These are phyloP conservation scores for Tamandua tetradactyla DNA, from an alignment of 2,797 vertebrate species.

Conservation along the genomic window DNA sequence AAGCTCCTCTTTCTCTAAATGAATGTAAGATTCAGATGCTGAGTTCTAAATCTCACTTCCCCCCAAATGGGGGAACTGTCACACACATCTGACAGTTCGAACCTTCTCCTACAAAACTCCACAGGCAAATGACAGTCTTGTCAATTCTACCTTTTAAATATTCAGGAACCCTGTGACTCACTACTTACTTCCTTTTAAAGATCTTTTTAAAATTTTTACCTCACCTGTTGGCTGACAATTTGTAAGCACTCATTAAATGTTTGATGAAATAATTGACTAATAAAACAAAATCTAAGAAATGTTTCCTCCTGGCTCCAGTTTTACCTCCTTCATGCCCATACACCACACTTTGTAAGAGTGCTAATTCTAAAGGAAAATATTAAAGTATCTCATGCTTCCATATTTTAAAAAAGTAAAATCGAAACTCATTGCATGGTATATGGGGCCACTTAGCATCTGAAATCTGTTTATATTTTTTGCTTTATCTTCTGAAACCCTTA, in stretches of 20 bases:
- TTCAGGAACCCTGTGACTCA: not conserved
- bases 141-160: not conserved
- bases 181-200: not conserved
- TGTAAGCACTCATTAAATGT: not conserved
- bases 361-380: not conserved
- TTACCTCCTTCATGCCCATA: not conserved
- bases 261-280: not conserved
- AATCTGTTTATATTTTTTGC: not conserved
- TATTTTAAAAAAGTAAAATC: constrained; percentile 2
- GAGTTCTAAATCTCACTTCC: not conserved
- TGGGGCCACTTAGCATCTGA: not conserved
- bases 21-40: not conserved
- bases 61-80: not conserved
- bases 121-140: not conserved
- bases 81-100: not conserved
- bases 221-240: not conserved
- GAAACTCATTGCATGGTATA: not conserved
- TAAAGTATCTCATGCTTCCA: not conserved
- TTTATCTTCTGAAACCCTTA: not conserved
- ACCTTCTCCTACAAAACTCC: not conserved
- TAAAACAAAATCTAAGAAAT: not conserved
- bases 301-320: not conserved
- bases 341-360: not conserved
- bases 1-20: not conserved
- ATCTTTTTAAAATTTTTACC: not conserved